These are phyloP conservation scores for Heliconius hewitsoni DNA, from an alignment of 1,140 invertebrate species.

Conservation along the genomic window DNA sequence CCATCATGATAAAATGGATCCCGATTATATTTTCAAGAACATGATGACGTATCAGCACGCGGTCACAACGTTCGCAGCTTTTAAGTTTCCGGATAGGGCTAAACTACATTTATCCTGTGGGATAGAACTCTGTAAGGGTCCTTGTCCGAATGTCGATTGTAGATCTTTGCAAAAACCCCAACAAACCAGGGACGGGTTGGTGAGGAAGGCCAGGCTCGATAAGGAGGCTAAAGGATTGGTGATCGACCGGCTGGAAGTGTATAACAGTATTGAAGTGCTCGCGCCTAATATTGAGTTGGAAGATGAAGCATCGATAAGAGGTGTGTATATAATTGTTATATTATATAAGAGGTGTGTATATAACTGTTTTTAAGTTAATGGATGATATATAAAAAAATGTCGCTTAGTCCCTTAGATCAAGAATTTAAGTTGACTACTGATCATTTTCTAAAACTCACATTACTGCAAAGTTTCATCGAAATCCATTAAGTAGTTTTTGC, in stretches of 20 bases:
- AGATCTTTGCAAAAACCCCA: conserved; percentile 70
- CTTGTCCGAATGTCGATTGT: conserved; percentile 83
- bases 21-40: conserved; percentile 69
- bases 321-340: conserved; percentile 39
- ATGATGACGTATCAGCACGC: conserved; percentile 83
- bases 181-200: conserved; percentile 71
- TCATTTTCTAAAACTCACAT: not conserved
- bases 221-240: conserved; percentile 82
- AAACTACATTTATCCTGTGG: conserved; percentile 86
- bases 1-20: conserved; percentile 52
- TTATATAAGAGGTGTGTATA: conserved; percentile 64
- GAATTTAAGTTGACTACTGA: no score
- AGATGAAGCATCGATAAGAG: conserved; percentile 80
- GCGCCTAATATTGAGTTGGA: conserved; percentile 88
- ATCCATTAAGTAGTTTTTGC: not conserved
- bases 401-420: no score
- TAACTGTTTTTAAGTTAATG: not conserved
- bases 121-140: conserved; percentile 85
- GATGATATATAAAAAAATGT: not conserved
- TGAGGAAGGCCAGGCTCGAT: conserved; percentile 74
- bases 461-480: not conserved
- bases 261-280: conserved; percentile 89
- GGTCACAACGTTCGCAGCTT: conserved; percentile 86
- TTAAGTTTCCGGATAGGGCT: conserved; percentile 90
- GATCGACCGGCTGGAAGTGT: conserved; percentile 87